phyloP scores from a whole-genome alignment of 2,888 invertebrate genomes.

The Acrobasis repandana region DNA sequence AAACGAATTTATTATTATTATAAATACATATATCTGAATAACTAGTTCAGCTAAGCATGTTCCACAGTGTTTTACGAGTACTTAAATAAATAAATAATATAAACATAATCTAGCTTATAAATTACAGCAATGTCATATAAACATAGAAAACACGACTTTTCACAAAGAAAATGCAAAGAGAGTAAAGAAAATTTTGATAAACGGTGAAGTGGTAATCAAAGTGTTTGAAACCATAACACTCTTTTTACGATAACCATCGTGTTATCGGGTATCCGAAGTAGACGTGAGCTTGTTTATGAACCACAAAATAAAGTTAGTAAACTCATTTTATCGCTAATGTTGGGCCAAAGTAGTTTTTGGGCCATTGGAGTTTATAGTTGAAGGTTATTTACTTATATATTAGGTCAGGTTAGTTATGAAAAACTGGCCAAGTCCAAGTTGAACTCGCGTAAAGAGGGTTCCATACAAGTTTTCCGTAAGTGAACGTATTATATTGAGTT shows the following conservation, averaged over 20 bases:
- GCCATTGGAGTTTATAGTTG: neutral
- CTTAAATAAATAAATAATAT: too few species aligned
- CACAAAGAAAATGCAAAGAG: neutral
- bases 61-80: too few species aligned
- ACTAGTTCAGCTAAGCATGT: too few species aligned
- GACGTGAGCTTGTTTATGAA: slow-evolving; percentile 6
- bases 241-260: slow-evolving; percentile 4
- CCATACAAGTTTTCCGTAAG: too few species aligned
- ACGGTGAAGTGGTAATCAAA: neutral
- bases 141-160: too few species aligned
- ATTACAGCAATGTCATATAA: too few species aligned
- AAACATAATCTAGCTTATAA: too few species aligned
- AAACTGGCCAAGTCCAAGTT: too few species aligned
- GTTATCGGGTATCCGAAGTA: slow-evolving; percentile 1
- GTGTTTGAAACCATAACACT: neutral
- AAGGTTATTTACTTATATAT: neutral
- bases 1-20: too few species aligned
- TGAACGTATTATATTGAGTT: too few species aligned
- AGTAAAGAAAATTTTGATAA: neutral
- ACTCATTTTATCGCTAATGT: slow-evolving; percentile 6
- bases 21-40: too few species aligned
- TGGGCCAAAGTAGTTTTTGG: neutral
- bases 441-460: too few species aligned
- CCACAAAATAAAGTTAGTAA: slow-evolving; percentile 13
- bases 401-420: neutral